Evolutionary conservation across 2,113 vertebrate species (phyloP).

Genomic region (Eubucco bourcierii): DNA sequence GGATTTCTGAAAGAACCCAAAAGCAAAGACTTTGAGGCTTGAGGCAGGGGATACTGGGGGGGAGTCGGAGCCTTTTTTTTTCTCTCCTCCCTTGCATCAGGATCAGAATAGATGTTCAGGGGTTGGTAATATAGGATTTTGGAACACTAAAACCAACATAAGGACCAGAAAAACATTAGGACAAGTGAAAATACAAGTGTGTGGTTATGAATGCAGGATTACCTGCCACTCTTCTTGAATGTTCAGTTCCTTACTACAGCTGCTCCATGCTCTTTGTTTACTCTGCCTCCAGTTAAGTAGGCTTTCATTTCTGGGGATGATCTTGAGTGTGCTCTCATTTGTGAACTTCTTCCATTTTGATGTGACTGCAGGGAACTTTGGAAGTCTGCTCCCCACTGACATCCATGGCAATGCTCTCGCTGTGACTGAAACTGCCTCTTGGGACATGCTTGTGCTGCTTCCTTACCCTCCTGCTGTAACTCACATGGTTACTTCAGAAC

Average conservation of each 20-base stretch:
- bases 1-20: neutral
- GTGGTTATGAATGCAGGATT: neutral
- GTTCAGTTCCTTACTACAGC: neutral
- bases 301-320: neutral
- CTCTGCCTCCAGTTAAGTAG: neutral
- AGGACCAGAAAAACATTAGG: neutral
- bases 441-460: neutral
- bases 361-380: neutral
- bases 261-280: neutral
- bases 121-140: neutral
- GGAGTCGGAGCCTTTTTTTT: neutral
- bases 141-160: neutral
- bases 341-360: neutral
- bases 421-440: neutral
- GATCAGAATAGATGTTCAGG: neutral
- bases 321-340: neutral
- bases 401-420: neutral
- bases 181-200: neutral
- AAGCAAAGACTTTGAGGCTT: neutral
- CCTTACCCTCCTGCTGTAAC: neutral
- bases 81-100: neutral
- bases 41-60: rapidly evolving
- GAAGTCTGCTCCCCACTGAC: neutral
- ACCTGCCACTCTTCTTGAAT: neutral
- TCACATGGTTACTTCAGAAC: neutral